A percentile compares a stretch with the other conserved stretches of the same genome.
Conservation (phyloP, 2,113 vertebrate species). For the Xiphorhynchus elegans region DNA sequence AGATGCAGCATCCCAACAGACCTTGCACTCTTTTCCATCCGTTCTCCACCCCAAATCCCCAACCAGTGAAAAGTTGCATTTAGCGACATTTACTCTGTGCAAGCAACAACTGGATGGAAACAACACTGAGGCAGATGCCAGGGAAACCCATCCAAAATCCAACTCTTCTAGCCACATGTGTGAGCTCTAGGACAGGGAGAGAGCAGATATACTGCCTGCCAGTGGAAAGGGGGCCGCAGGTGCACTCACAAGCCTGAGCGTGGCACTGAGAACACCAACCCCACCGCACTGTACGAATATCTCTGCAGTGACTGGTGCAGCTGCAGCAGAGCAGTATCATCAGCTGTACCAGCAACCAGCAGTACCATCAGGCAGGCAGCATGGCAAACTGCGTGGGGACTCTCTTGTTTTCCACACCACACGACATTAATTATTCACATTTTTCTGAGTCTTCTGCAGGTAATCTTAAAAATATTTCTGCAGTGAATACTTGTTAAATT, state of each 20-base stretch:
- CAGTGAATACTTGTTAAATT: slow-evolving; percentile 31
- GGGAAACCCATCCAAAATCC: neutral
- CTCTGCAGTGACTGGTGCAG: neutral
- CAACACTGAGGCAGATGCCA: accelerated
- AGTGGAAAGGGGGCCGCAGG: neutral
- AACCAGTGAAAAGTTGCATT: neutral
- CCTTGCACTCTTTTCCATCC: neutral
- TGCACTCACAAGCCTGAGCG: accelerated
- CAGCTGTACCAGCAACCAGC: neutral
- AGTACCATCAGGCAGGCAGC: neutral
- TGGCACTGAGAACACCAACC: neutral
- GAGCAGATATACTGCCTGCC: neutral
- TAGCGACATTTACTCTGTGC: neutral
- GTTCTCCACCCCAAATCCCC: neutral
- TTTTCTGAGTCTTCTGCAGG: slow-evolving; percentile 39
- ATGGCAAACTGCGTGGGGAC: neutral
- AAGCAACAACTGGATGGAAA: neutral
- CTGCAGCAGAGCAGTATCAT: neutral
- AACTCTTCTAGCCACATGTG: neutral
- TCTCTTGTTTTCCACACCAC: neutral
- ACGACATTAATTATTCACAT: neutral
- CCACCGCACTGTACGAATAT: neutral
- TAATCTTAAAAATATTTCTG: neutral
- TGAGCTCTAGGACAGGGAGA: neutral
- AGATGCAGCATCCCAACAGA: neutral